Percentiles rank a stretch among this genome's conserved stretches.
Conservation (phyloP, 35 echinoderm and acorn worm species). For the Heliocidaris tuberculata region DNA sequence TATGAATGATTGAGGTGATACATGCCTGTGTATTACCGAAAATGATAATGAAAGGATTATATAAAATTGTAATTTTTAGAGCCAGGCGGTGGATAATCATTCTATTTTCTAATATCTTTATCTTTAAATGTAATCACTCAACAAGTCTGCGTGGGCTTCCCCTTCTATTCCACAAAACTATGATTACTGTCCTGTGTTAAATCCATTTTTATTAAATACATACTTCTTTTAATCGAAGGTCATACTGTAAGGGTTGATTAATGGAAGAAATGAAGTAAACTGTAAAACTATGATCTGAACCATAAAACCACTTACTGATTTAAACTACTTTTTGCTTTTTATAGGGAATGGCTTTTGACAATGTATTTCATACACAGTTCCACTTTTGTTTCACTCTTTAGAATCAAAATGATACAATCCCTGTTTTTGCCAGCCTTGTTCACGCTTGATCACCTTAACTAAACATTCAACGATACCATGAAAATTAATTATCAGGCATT, state of each 20-base stretch:
- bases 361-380: not conserved
- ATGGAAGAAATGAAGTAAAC: not conserved
- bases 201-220: too few relatives aligned
- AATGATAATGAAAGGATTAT: too few relatives aligned
- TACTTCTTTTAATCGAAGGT: not conserved
- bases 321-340: not conserved
- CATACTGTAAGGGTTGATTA: not conserved
- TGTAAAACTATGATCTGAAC: not conserved
- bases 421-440: not conserved
- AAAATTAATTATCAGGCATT: not conserved
- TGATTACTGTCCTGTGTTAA: not conserved
- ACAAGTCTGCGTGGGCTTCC: too few relatives aligned
- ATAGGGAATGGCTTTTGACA: not conserved
- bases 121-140: too few relatives aligned
- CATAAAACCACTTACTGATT: not conserved
- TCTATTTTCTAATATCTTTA: too few relatives aligned
- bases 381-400: not conserved
- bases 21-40: too few relatives aligned
- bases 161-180: not conserved
- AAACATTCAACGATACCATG: not conserved
- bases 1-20: too few relatives aligned
- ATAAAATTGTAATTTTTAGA: too few relatives aligned
- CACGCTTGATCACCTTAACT: not conserved
- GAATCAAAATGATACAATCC: not conserved
- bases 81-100: too few relatives aligned